A percentile compares a stretch with the other conserved stretches of the same genome.
phyloP scores from a whole-genome alignment of 2,113 vertebrate species.

The Harpagus bidentatus region DNA sequence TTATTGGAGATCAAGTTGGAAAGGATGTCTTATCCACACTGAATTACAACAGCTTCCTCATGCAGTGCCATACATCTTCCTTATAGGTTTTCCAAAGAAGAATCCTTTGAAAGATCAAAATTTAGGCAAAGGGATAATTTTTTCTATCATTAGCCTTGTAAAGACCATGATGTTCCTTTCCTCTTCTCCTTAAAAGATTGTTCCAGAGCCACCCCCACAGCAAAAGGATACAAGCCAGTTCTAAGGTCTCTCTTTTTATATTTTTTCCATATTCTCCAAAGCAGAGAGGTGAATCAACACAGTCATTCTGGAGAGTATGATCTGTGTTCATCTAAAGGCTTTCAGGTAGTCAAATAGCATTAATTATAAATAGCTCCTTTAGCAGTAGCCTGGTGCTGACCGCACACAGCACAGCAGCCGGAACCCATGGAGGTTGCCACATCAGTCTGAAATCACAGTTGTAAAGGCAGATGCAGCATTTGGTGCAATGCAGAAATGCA shows the following conservation, averaged over 20 bases:
- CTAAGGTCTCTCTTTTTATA: background rate
- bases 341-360: background rate
- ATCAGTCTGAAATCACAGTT: background rate
- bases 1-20: background rate
- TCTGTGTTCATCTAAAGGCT: background rate
- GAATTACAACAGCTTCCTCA: background rate
- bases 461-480: background rate
- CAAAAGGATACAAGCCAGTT: background rate
- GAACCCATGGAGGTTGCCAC: background rate
- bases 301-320: background rate
- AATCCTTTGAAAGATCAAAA: background rate
- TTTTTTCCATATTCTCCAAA: background rate
- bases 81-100: background rate
- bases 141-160: background rate
- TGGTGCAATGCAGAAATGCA: conserved; percentile 17
- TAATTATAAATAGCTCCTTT: background rate
- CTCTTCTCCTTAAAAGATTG: background rate
- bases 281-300: background rate
- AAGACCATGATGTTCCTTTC: background rate
- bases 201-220: background rate
- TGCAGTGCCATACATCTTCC: background rate
- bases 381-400: background rate
- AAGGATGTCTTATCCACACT: background rate
- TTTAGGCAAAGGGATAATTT: background rate
- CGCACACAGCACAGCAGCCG: background rate